Percentiles rank a stretch among this genome's conserved stretches.
These are phyloP conservation scores for Amphiprion clarkii DNA, from an alignment of 2,797 vertebrate genomes.

Conservation along the genomic window DNA sequence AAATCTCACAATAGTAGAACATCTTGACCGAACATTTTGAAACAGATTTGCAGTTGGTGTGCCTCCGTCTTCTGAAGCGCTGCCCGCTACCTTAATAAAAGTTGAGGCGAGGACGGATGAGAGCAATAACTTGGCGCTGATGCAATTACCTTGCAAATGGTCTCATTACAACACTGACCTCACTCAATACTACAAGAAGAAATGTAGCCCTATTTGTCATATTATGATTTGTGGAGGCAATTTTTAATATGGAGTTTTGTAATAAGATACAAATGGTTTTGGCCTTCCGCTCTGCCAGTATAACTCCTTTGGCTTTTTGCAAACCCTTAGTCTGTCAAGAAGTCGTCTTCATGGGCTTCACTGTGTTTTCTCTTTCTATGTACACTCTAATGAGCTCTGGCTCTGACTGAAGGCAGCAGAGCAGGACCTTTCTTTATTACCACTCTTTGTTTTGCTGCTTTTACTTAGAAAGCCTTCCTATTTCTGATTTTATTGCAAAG, in stretches of 20 bases:
- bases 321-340: slow-evolving; percentile 10
- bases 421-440: slow-evolving; percentile 8
- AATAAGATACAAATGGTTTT: slow-evolving; percentile 43
- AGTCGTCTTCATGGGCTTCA: not conserved
- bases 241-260: slow-evolving; percentile 39
- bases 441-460: slow-evolving; percentile 1
- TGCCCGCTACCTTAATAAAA: slow-evolving; percentile 23
- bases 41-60: slow-evolving; percentile 23
- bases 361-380: slow-evolving; percentile 15
- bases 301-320: slow-evolving; percentile 12
- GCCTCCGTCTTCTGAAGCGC: slow-evolving; percentile 21
- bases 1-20: slow-evolving; percentile 10
- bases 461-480: slow-evolving; percentile 3
- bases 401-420: slow-evolving; percentile 10
- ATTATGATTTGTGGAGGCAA: slow-evolving; percentile 33
- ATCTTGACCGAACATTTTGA: slow-evolving; percentile 14
- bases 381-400: slow-evolving; percentile 8
- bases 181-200: slow-evolving; percentile 15
- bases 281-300: not conserved
- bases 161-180: slow-evolving; percentile 44
- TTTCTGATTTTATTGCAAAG: slow-evolving; percentile 4
- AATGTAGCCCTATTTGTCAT: slow-evolving; percentile 40
- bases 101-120: slow-evolving; percentile 46
- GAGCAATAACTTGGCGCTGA: slow-evolving; percentile 37
- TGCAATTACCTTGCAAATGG: slow-evolving; percentile 39